phyloP scores from a whole-genome alignment of 2,888 invertebrate species.

The Ectemnius continuus region DNA sequence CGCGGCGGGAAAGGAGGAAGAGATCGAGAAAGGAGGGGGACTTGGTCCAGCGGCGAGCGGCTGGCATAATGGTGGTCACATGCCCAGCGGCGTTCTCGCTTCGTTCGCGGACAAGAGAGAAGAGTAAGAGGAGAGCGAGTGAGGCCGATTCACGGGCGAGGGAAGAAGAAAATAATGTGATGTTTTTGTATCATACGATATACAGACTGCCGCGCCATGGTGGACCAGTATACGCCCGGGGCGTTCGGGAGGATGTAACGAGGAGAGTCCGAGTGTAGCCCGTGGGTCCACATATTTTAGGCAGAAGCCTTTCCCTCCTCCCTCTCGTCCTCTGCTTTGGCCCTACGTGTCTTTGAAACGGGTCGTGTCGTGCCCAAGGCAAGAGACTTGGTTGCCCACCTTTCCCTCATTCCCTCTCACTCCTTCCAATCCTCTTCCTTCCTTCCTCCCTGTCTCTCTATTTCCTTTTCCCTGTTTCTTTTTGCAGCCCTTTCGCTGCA shows the following conservation, averaged over 20 bases:
- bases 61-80: conserved; percentile 72
- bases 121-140: conserved; percentile 51
- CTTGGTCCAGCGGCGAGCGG: conserved; percentile 30
- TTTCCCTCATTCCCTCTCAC: conserved; percentile 36
- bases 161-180: conserved; percentile 73
- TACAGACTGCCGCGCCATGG: conserved; percentile 66
- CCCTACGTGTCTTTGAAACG: conserved; percentile 75
- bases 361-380: conserved; percentile 72
- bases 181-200: conserved; percentile 77
- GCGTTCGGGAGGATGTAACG: conserved; percentile 73
- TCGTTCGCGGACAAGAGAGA: conserved; percentile 59
- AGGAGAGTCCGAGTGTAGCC: conserved; percentile 75
- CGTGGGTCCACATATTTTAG: conserved; percentile 76
- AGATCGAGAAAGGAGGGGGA: conserved; percentile 14
- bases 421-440: conserved; percentile 5
- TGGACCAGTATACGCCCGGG: conserved; percentile 63
- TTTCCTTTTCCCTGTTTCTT: neutral
- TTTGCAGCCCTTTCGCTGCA: neutral
- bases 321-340: conserved; percentile 64
- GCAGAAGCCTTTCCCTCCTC: conserved; percentile 64
- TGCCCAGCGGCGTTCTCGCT: conserved; percentile 58
- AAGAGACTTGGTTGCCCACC: conserved; percentile 57
- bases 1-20: conserved; percentile 30
- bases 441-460: conserved; percentile 17
- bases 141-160: conserved; percentile 35